phyloP scores from a whole-genome alignment of 53 echinoderm and acorn worm genomes.

The Hippasteria phrygiana region DNA sequence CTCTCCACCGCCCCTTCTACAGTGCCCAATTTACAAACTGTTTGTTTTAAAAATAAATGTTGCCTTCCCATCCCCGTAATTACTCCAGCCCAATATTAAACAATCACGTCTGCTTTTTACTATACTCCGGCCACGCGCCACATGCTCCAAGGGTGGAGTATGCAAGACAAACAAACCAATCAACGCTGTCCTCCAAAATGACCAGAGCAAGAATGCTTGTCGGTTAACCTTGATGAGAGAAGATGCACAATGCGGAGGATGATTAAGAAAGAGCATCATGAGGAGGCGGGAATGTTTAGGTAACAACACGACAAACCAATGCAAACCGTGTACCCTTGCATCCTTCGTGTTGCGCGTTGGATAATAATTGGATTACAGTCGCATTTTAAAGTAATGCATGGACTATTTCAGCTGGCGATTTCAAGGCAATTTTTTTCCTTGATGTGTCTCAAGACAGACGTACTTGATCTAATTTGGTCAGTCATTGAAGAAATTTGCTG shows the following conservation, averaged over 20 bases:
- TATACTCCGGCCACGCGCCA: background rate
- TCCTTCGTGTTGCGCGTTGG: background rate
- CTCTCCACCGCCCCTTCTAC: background rate
- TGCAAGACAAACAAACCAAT: background rate
- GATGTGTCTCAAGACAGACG: background rate
- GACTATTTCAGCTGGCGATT: background rate
- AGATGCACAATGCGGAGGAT: background rate
- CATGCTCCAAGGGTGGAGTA: background rate
- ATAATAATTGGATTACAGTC: background rate
- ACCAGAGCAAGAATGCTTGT: background rate
- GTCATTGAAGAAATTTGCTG: too few relatives aligned
- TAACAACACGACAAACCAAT: background rate
- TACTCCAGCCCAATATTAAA: background rate
- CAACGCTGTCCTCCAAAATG: background rate
- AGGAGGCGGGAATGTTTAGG: background rate
- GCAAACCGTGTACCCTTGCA: background rate
- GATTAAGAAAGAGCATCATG: background rate
- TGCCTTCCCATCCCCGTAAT: background rate
- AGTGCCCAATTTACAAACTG: background rate
- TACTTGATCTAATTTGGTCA: background rate
- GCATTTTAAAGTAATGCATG: background rate
- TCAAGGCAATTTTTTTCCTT: background rate
- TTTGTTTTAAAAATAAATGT: constrained; percentile 35
- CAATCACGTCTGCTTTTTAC: constrained; percentile 14
- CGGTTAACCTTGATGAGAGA: background rate